phyloP scores from a whole-genome alignment of 2,888 invertebrate species.

The Xestia ashworthii region DNA sequence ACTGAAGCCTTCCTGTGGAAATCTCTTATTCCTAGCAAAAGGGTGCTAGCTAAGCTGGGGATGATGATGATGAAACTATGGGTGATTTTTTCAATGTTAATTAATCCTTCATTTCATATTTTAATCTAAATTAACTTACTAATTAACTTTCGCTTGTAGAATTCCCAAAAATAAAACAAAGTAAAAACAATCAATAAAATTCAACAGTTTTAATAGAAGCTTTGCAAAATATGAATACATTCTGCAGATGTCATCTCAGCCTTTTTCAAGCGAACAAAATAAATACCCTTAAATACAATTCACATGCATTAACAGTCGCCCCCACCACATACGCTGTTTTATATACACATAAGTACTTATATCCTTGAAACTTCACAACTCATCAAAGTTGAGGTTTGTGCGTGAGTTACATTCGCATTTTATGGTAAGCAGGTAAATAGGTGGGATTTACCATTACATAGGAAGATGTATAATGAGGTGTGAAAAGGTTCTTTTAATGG shows the following conservation, averaged over 20 bases:
- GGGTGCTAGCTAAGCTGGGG: not conserved
- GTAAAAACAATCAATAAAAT: not conserved
- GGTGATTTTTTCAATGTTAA: not conserved
- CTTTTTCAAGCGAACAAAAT: not conserved
- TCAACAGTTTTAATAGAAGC: not conserved
- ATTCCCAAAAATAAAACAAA: not conserved
- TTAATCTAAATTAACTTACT: not conserved
- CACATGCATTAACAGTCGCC: constrained; percentile 6
- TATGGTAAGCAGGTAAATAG: constrained; percentile 71
- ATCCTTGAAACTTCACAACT: constrained; percentile 66
- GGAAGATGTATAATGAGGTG: constrained; percentile 13
- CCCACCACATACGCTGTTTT: constrained; percentile 35
- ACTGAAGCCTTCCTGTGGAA: not conserved
- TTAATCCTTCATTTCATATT: not conserved
- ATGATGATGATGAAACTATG: not conserved
- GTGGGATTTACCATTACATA: constrained; percentile 46
- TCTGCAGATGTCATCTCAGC: not conserved
- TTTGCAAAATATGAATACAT: not conserved
- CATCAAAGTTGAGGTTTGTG: constrained; percentile 65
- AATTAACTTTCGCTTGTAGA: too few relatives aligned
- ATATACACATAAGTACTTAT: constrained; percentile 55
- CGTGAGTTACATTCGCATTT: constrained; percentile 67
- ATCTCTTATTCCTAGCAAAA: not conserved
- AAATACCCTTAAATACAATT: constrained; percentile 18
- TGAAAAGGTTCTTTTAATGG: constrained; percentile 13